These are phyloP conservation scores for Nesogale talazaci DNA, from an alignment of 2,113 vertebrate genomes.

Conservation along the genomic window DNA sequence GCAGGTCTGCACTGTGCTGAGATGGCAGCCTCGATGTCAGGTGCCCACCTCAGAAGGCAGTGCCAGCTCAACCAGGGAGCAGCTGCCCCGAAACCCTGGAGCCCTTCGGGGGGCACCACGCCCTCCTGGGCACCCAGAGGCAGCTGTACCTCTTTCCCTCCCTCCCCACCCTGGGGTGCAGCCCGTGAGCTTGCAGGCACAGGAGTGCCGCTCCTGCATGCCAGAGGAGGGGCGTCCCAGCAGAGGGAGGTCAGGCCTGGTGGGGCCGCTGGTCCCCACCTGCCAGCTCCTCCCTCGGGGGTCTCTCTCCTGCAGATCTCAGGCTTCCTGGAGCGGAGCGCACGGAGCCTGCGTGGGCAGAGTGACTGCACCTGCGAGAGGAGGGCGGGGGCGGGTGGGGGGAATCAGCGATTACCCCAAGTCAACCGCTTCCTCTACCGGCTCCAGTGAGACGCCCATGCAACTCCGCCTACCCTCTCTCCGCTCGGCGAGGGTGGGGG, in stretches of 20 bases:
- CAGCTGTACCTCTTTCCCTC: fast-evolving
- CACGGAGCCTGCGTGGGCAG: not conserved
- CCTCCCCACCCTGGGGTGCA: too few species aligned
- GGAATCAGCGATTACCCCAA: not conserved
- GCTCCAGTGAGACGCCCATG: not conserved
- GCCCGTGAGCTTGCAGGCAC: too few species aligned
- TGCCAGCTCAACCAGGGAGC: not conserved
- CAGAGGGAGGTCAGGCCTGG: not conserved
- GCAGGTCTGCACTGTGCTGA: not conserved
- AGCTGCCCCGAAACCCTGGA: not conserved
- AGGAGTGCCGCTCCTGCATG: not conserved
- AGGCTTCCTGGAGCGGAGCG: not conserved
- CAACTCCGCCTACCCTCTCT: not conserved
- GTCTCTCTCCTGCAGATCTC: not conserved
- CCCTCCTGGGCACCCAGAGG: not conserved
- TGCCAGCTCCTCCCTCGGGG: not conserved
- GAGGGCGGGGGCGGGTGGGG: not conserved
- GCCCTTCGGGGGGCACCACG: not conserved
- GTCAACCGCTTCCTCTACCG: not conserved
- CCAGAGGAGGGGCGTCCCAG: not conserved
- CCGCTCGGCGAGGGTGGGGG: not conserved
- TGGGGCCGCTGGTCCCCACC: not conserved
- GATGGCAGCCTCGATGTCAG: fast-evolving
- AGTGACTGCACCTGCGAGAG: too few species aligned
- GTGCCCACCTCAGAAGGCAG: not conserved